Evolutionary conservation across 2,113 vertebrate species (phyloP).

Genomic region (Aphelocoma coerulescens): DNA sequence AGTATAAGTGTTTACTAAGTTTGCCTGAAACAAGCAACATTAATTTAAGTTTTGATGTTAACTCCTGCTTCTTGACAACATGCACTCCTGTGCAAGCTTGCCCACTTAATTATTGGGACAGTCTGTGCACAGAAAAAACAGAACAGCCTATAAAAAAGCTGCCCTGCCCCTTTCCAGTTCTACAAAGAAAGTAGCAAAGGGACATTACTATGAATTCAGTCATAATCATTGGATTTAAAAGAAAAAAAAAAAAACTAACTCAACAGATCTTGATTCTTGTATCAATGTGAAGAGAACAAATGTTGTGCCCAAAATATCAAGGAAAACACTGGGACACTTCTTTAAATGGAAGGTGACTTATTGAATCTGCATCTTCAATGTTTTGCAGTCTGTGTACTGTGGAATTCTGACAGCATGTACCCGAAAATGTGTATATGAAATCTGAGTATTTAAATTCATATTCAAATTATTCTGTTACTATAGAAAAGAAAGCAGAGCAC

Average conservation of each 20-base stretch:
- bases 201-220: background rate
- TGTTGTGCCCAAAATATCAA: background rate
- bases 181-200: background rate
- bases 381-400: background rate
- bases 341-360: background rate
- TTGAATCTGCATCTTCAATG: background rate
- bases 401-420: background rate
- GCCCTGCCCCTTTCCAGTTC: background rate
- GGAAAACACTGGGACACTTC: background rate
- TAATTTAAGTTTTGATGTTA: background rate
- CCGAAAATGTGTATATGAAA: background rate
- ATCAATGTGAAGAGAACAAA: background rate
- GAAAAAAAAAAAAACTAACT: background rate
- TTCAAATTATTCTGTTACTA: background rate
- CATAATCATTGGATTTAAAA: background rate
- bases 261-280: background rate
- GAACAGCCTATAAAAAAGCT: background rate
- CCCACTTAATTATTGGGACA: background rate
- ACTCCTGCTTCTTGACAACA: background rate
- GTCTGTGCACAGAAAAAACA: background rate
- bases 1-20: constrained; percentile 12
- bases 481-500: background rate
- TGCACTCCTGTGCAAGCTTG: background rate
- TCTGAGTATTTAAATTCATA: background rate
- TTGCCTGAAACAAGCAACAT: constrained; percentile 17